phyloP scores from a whole-genome alignment of 2,113 vertebrate genomes.

The Hippoglossus stenolepis region DNA sequence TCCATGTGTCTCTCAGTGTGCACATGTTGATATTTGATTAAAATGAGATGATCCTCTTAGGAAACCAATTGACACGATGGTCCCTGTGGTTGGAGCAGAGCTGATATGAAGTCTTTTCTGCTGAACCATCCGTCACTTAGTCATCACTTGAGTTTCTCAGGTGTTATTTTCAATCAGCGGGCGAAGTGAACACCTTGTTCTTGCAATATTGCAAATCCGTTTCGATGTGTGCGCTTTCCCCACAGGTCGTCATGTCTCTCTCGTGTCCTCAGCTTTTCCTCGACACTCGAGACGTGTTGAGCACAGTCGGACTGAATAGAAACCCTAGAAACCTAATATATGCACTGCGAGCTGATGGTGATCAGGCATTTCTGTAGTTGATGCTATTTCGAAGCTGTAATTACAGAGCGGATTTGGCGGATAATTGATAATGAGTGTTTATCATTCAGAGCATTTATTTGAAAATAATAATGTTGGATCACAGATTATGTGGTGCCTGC shows the following conservation, averaged over 20 bases:
- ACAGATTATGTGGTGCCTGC: slow-evolving; percentile 38
- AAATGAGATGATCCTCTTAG: slow-evolving; percentile 54
- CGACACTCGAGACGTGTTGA: slow-evolving; percentile 4
- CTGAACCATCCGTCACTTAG: slow-evolving; percentile 19
- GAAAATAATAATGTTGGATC: slow-evolving; percentile 31
- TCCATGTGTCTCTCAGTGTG: background rate
- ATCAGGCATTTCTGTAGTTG: slow-evolving; percentile 4
- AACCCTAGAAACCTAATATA: slow-evolving; percentile 19
- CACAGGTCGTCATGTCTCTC: slow-evolving; percentile 7
- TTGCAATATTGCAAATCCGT: slow-evolving; percentile 8
- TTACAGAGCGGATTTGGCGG: slow-evolving; percentile 39
- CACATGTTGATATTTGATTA: slow-evolving; percentile 34
- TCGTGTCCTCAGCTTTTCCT: too few species aligned
- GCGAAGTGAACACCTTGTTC: slow-evolving; percentile 15
- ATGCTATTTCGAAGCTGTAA: slow-evolving; percentile 46
- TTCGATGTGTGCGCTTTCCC: background rate
- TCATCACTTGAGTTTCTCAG: slow-evolving; percentile 12
- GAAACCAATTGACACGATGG: slow-evolving; percentile 28
- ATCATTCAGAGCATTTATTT: slow-evolving; percentile 19
- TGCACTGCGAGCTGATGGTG: slow-evolving; percentile 5
- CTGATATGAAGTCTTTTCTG: slow-evolving; percentile 36
- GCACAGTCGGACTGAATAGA: slow-evolving; percentile 30
- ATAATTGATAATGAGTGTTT: slow-evolving; percentile 49
- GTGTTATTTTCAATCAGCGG: slow-evolving; percentile 7
- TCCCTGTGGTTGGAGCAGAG: slow-evolving; percentile 14